Conservation (phyloP, 1,140 invertebrate species). For the Drosophila novamexicana region DNA sequence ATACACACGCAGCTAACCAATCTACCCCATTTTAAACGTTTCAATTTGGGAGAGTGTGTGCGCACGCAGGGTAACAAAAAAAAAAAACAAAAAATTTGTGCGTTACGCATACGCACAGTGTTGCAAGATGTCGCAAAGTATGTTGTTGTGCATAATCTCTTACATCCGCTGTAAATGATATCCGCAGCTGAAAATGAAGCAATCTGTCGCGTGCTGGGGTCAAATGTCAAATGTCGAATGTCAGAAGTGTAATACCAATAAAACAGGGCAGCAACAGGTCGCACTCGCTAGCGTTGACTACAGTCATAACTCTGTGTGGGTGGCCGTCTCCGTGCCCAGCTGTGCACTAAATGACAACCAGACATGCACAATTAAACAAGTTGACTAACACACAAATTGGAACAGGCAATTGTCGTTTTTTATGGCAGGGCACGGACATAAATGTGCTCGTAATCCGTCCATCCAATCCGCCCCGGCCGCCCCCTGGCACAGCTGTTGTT, state of each 20-base stretch:
- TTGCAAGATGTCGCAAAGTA: slow-evolving; percentile 32
- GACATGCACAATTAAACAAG: slow-evolving; percentile 80
- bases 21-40: too few species aligned
- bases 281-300: not conserved
- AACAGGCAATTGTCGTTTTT: slow-evolving; percentile 37
- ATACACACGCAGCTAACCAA: too few species aligned
- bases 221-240: slow-evolving; percentile 5
- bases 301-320: slow-evolving; percentile 17
- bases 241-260: not conserved
- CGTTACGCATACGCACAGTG: slow-evolving; percentile 60
- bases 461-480: not conserved
- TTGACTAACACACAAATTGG: slow-evolving; percentile 55
- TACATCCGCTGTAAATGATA: slow-evolving; percentile 32
- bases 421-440: slow-evolving; percentile 3
- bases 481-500: slow-evolving; percentile 34
- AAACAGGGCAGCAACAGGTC: slow-evolving; percentile 49
- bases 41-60: not conserved
- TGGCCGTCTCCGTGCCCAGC: slow-evolving; percentile 32
- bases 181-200: slow-evolving; percentile 4
- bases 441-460: slow-evolving; percentile 35
- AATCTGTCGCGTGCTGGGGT: not conserved
- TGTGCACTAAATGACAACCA: slow-evolving; percentile 59
- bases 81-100: not conserved
- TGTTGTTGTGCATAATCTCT: not conserved
- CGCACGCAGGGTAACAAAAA: not conserved